A percentile compares a stretch with the other conserved stretches of the same genome.
Conservation (phyloP, 2,888 invertebrate genomes). For the Cynaeus angustus region DNA sequence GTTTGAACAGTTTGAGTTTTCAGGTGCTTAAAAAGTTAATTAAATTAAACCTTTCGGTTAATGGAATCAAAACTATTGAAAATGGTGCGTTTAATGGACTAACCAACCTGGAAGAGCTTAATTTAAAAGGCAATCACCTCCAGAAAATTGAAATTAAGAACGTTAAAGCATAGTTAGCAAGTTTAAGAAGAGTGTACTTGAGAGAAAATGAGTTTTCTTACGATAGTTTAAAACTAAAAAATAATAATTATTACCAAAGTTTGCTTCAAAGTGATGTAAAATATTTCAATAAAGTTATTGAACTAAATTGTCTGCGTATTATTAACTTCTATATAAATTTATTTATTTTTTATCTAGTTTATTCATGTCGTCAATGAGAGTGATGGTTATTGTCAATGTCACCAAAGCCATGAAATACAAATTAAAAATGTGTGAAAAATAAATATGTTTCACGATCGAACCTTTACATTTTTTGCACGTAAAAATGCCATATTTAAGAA, state of each 20-base stretch:
- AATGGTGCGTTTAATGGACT: slow-evolving; percentile 35
- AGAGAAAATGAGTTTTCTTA: slow-evolving; percentile 4
- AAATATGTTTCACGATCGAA: too few species aligned
- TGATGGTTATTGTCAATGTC: too few species aligned
- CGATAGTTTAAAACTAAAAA: neutral
- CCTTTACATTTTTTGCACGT: too few species aligned
- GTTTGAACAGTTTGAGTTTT: slow-evolving; percentile 31
- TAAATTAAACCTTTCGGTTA: slow-evolving; percentile 22
- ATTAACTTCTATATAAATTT: too few species aligned
- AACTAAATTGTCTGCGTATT: too few species aligned
- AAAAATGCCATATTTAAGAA: too few species aligned
- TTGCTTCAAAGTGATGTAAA: too few species aligned
- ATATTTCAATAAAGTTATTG: too few species aligned
- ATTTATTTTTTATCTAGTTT: too few species aligned
- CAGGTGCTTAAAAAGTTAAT: slow-evolving; percentile 23
- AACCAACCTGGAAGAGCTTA: slow-evolving; percentile 21
- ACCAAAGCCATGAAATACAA: too few species aligned
- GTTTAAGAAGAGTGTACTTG: neutral
- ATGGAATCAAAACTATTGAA: slow-evolving; percentile 30
- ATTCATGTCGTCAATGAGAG: too few species aligned
- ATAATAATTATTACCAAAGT: neutral
- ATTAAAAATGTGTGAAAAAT: too few species aligned
- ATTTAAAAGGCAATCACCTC: slow-evolving; percentile 38
- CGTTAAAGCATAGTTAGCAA: slow-evolving; percentile 9
- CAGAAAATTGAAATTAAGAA: slow-evolving; percentile 18